phyloP scores from a whole-genome alignment of 2,797 vertebrate genomes.

The Oreochromis mossambicus region DNA sequence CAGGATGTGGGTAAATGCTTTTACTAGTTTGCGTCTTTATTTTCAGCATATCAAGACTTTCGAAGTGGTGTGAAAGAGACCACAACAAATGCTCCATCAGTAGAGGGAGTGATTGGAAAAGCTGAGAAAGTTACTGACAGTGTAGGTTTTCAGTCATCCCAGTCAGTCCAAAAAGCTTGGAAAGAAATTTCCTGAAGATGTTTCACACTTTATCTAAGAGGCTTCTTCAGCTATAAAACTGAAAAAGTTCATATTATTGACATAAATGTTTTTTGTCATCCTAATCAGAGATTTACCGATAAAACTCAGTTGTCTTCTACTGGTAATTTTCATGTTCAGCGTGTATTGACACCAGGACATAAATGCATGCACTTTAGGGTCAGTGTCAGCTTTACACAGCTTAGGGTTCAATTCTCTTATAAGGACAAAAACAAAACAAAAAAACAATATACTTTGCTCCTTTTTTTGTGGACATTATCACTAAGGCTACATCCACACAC shows the following conservation, averaged over 20 bases:
- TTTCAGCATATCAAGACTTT: background rate
- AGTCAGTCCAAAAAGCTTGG: background rate
- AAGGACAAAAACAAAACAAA: background rate
- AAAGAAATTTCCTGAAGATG: background rate
- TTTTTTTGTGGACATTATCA: background rate
- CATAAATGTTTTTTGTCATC: background rate
- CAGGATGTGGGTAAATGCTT: background rate
- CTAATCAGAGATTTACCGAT: background rate
- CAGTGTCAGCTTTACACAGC: background rate
- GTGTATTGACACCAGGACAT: background rate
- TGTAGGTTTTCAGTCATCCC: background rate
- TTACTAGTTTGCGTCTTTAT: background rate
- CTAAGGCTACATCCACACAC: background rate
- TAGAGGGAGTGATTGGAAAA: background rate
- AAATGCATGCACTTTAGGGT: background rate
- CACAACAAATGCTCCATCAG: background rate
- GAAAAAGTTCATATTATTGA: rapidly evolving
- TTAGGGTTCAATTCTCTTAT: rapidly evolving
- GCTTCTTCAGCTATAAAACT: background rate
- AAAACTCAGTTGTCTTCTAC: background rate
- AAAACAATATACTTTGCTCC: background rate
- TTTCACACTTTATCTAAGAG: background rate
- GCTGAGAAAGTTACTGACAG: background rate
- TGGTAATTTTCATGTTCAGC: background rate
- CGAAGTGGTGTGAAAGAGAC: background rate